Percentiles rank a stretch among this genome's conserved stretches.
These are phyloP conservation scores for Himalopsyche phryganea DNA, from an alignment of 1,140 invertebrate species.

Conservation along the genomic window DNA sequence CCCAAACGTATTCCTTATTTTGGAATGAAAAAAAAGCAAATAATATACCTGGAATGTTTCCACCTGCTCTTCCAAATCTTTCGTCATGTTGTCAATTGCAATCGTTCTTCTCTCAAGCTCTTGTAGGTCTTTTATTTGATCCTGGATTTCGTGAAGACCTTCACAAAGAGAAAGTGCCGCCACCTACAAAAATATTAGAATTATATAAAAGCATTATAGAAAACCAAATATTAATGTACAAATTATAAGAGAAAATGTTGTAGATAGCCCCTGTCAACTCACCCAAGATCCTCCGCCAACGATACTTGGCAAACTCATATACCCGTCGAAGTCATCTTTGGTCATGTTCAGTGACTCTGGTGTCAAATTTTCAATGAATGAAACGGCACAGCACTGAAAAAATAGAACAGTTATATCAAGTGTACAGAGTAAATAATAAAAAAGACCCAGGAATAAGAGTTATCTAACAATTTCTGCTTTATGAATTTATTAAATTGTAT, in stretches of 20 bases:
- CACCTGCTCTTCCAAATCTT: constrained; percentile 63
- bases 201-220: too few relatives aligned
- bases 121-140: constrained; percentile 39
- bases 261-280: constrained; percentile 38
- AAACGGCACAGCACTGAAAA: constrained; percentile 90
- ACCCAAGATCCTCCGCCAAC: constrained; percentile 71
- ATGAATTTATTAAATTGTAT: too few relatives aligned
- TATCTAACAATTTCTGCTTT: too few relatives aligned
- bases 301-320: constrained; percentile 66
- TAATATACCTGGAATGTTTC: constrained; percentile 58
- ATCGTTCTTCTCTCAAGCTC: constrained; percentile 61
- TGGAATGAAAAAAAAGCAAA: too few relatives aligned
- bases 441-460: too few relatives aligned
- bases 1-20: too few relatives aligned
- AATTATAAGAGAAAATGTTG: neutral
- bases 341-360: constrained; percentile 91
- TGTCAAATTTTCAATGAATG: constrained; percentile 95
- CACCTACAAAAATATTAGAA: too few relatives aligned
- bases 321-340: constrained; percentile 88
- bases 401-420: constrained; percentile 28
- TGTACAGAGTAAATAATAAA: constrained; percentile 8
- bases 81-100: constrained; percentile 57
- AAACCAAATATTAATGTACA: too few relatives aligned
- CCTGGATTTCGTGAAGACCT: constrained; percentile 44
- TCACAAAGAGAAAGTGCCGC: constrained; percentile 48